Base-by-base conservation (phyloP, 2,888 invertebrate species). In the Rhogogaster chlorosoma region DNA sequence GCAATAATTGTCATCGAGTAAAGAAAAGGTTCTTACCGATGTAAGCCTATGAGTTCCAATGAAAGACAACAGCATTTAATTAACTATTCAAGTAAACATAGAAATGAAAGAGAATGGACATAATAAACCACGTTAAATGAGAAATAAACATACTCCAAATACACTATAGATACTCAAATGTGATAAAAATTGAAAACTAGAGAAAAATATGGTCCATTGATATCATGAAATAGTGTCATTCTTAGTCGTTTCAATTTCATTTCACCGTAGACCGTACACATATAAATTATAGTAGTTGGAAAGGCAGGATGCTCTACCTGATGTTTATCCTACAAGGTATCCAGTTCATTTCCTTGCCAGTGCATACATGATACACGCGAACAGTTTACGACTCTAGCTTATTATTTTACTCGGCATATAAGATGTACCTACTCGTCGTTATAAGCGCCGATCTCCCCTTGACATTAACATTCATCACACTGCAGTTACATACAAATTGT, bases 271-370 rank as follows among this genome's bases (percentile, higher is more conserved):
- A 77, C 32, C 53, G 22, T 77, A 15, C 29, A 45, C 7, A 45
- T 45, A 18, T 45, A 75, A 29, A 29, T 75, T 75, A 75, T 45
- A 42, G 42, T 53, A n/a, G 53, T 80, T 77, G 84, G 85, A 84
- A 87, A 87, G 86, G 84, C 86, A 85, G 86, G 87, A 85, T 86
- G 84, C 57, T 78, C 57, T 84, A 78, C 80, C 53, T 45, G 36
- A 45, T 71, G 42, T 70, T 77, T 78, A 71, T 29, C 57, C 57
- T 53, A 12, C 36, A 45, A 61, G 78, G 84, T 73, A 73, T 75
- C 67, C 67, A 38, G 75, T 86, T 70, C 67, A 61, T 78, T 42
- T 75, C 77, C 77, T 77, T 32, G 53, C 45, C 5, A 53, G 45
- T 49, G 22, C 18, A 29, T 29, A 15, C 9, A 38, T 49, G 29